Conservation (phyloP, 2,888 invertebrate species). For the Melinaea marsaeus region DNA sequence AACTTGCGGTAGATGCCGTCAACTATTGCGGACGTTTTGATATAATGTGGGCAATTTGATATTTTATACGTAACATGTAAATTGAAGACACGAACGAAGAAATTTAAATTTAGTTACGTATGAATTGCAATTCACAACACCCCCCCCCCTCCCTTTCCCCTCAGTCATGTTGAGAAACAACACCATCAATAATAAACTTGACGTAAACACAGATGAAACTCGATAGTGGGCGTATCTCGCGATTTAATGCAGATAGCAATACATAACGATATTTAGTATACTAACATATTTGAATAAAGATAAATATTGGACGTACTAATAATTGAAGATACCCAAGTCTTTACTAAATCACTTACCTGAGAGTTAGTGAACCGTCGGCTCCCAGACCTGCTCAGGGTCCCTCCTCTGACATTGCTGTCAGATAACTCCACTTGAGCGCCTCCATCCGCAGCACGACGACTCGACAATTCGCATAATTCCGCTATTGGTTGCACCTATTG, state of each 20-base stretch:
- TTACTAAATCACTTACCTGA: constrained; percentile 58
- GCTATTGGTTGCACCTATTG: constrained; percentile 94
- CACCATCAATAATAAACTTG: constrained; percentile 3
- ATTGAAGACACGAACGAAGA: too few species aligned
- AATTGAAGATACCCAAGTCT: background rate
- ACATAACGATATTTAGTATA: background rate
- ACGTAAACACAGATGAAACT: constrained; percentile 10
- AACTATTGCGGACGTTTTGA: constrained; percentile 19
- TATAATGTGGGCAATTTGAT: constrained; percentile 13
- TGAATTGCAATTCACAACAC: too few species aligned
- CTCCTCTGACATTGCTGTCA: constrained; percentile 80
- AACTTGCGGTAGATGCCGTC: constrained; percentile 21
- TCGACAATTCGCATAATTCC: constrained; percentile 92
- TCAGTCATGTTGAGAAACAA: background rate
- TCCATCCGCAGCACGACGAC: constrained; percentile 82
- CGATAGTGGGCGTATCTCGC: constrained; percentile 19
- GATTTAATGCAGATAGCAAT: constrained; percentile 7
- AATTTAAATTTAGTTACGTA: too few species aligned
- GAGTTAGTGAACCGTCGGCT: constrained; percentile 85
- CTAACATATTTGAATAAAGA: too few species aligned
- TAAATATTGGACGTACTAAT: too few species aligned
- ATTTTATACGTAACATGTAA: background rate
- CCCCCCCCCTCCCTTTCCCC: too few species aligned
- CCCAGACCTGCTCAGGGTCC: constrained; percentile 90
- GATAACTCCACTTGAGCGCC: constrained; percentile 82